Evolutionary conservation across 2,797 vertebrate genomes (phyloP).

Genomic region (Silurus aristotelis): DNA sequence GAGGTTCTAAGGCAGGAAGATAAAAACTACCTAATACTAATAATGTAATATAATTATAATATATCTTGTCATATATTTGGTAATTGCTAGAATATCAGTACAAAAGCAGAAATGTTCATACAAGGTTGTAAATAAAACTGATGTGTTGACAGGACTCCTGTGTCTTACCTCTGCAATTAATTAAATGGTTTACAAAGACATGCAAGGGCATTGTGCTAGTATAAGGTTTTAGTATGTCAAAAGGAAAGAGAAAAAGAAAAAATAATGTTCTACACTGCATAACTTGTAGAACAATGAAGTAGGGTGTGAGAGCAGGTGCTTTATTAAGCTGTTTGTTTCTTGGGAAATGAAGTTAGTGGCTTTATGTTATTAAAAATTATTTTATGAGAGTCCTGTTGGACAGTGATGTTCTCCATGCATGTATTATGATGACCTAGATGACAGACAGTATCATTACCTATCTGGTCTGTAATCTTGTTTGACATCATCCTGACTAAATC

Average conservation of each 20-base stretch:
- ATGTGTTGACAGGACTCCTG: not conserved
- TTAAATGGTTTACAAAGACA: not conserved
- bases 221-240: not conserved
- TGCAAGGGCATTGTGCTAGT: not conserved
- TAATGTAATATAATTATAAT: not conserved
- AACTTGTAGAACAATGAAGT: not conserved
- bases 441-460: too few species aligned
- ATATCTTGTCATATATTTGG: not conserved
- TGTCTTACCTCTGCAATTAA: not conserved
- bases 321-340: not conserved
- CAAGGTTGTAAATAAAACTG: conserved; percentile 14
- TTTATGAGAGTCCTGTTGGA: too few species aligned
- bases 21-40: not conserved
- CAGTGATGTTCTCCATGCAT: too few species aligned
- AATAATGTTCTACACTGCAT: not conserved
- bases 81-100: not conserved
- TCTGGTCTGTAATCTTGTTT: too few species aligned
- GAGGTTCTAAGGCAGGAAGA: not conserved
- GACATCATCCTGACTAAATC: too few species aligned
- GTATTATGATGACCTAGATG: too few species aligned
- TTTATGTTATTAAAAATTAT: too few species aligned
- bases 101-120: not conserved
- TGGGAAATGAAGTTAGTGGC: too few species aligned
- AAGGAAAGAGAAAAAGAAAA: not conserved
- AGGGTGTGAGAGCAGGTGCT: not conserved